These are phyloP conservation scores for Mercenaria mercenaria DNA, from an alignment of 1,140 invertebrate genomes.

Conservation along the genomic window DNA sequence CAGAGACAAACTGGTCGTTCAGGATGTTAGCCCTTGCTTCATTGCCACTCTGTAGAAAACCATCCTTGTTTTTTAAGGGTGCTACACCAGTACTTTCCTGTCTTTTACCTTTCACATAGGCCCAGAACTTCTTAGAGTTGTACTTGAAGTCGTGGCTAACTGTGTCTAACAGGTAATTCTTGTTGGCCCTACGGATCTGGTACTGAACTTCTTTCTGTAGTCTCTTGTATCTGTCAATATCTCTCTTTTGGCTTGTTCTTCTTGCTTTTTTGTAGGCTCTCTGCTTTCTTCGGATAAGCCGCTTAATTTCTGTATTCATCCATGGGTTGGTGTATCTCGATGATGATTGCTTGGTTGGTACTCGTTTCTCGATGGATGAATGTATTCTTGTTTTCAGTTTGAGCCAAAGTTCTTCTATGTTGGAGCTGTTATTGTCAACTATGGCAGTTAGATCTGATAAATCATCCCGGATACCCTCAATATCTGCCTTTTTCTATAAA, in stretches of 20 bases:
- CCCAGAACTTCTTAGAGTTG: too few species aligned
- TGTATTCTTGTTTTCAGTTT: background rate
- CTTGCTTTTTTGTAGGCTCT: slow-evolving; percentile 20
- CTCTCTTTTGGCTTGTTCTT: slow-evolving; percentile 31
- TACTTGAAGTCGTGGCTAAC: too few species aligned
- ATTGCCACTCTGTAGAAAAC: too few species aligned
- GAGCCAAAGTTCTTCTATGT: background rate
- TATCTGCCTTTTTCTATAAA: slow-evolving; percentile 14
- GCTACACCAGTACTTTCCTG: too few species aligned
- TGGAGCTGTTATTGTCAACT: background rate
- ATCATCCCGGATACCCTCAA: background rate
- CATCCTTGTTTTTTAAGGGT: too few species aligned
- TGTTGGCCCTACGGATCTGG: too few species aligned
- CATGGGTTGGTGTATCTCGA: slow-evolving; percentile 36
- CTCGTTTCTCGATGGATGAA: background rate
- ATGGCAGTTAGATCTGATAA: background rate
- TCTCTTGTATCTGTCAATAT: slow-evolving; percentile 13
- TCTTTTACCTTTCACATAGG: too few species aligned
- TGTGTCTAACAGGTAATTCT: too few species aligned
- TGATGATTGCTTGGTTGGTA: slow-evolving; percentile 20
- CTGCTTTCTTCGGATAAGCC: slow-evolving; percentile 9
- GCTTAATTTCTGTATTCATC: slow-evolving; percentile 40
- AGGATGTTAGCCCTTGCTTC: too few species aligned
- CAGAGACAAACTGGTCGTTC: too few species aligned
- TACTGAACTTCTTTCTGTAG: slow-evolving; percentile 2